phyloP scores from a whole-genome alignment of 2,888 invertebrate genomes.

The Theodoxus fluviatilis region DNA sequence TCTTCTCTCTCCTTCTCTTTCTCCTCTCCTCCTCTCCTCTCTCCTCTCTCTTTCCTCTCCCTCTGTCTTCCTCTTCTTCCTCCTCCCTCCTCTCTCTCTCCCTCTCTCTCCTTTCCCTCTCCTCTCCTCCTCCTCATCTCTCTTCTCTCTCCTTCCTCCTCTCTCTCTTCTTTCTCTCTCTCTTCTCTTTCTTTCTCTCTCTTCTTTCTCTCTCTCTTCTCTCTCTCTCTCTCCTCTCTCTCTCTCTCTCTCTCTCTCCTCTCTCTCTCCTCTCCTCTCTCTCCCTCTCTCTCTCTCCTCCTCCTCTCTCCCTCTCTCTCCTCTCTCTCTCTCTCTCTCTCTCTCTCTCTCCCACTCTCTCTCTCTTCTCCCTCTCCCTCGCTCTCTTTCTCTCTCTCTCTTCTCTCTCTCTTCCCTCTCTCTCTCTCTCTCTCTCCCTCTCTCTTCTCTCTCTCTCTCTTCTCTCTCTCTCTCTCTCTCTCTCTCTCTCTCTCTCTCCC shows the following conservation, averaged over 20 bases:
- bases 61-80: too few species aligned
- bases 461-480: neutral
- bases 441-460: neutral
- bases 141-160: too few species aligned
- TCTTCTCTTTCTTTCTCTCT: too few species aligned
- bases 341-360: conserved; percentile 14
- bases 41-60: too few species aligned
- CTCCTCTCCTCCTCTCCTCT: too few species aligned
- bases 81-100: neutral
- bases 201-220: too few species aligned
- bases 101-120: too few species aligned
- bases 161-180: too few species aligned
- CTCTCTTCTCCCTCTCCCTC: neutral
- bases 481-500: neutral
- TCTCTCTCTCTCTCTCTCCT: neutral
- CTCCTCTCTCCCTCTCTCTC: neutral
- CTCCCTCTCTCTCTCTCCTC: conserved; percentile 4
- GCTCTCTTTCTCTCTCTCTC: neutral
- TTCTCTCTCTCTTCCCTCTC: neutral
- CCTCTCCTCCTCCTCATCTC: conserved; percentile 20
- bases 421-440: neutral
- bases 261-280: neutral
- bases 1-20: neutral
- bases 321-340: neutral
- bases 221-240: neutral